Evolutionary conservation across 2,888 invertebrate species (phyloP).

Genomic region (Netelia virgata): DNA sequence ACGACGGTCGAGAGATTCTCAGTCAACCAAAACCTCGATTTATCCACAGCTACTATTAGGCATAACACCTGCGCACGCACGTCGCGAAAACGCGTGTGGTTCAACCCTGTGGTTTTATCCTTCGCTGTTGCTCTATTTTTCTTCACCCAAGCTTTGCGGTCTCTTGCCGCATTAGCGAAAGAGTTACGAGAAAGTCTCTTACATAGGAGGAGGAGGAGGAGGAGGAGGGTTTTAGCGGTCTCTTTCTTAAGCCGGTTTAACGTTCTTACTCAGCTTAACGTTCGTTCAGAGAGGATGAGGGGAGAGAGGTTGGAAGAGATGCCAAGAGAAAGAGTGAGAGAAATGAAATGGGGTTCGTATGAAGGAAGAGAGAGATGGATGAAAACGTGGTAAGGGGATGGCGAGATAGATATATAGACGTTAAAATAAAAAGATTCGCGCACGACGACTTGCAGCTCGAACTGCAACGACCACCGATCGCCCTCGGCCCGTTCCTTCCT

Average conservation of each 20-base stretch:
- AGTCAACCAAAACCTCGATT: too few species aligned
- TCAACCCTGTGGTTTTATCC: constrained; percentile 69
- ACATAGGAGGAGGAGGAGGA: constrained; percentile 14
- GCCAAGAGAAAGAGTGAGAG: not conserved
- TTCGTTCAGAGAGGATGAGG: constrained; percentile 72
- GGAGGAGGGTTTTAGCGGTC: constrained; percentile 60
- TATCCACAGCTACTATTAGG: not conserved
- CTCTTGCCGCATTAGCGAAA: constrained; percentile 77
- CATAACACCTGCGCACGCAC: not conserved
- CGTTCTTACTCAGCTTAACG: constrained; percentile 78
- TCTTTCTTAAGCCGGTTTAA: constrained; percentile 75
- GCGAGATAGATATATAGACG: not conserved
- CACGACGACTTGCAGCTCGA: not conserved
- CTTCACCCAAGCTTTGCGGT: constrained; percentile 40
- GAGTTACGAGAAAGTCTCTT: constrained; percentile 76
- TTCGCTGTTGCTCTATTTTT: constrained; percentile 45
- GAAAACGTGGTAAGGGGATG: constrained; percentile 2
- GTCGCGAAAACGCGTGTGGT: constrained; percentile 60
- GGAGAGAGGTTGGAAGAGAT: constrained; percentile 34
- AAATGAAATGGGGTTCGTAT: constrained; percentile 21
- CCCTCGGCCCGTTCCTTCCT: constrained; percentile 3
- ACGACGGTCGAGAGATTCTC: too few species aligned
- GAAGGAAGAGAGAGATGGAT: constrained; percentile 40
- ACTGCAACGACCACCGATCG: constrained; percentile 13
- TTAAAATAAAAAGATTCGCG: constrained; percentile 15